phyloP scores from a whole-genome alignment of 2,113 vertebrate species.

The Mellivora capensis region DNA sequence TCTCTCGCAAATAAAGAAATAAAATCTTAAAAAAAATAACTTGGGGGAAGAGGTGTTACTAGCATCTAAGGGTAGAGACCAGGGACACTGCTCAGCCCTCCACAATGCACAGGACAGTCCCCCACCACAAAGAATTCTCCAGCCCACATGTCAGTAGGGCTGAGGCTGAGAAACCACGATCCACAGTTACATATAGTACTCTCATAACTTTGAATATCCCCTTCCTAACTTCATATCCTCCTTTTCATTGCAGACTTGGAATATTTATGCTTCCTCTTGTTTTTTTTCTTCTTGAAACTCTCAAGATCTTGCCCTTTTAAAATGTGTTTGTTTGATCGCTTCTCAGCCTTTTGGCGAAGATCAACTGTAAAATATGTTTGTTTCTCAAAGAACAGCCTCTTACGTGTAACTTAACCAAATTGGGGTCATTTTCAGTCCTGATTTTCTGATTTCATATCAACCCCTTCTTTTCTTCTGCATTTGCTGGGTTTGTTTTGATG shows the following conservation, averaged over 20 bases:
- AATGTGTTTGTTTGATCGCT: background rate
- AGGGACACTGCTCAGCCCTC: background rate
- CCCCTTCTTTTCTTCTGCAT: background rate
- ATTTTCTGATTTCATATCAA: background rate
- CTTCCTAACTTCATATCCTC: background rate
- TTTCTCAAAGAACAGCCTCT: background rate
- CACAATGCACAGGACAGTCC: background rate
- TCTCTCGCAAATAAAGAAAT: background rate
- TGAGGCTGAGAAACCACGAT: background rate
- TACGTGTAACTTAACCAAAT: background rate
- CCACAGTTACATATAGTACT: too few relatives aligned
- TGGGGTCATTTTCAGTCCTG: background rate
- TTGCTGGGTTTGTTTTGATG: background rate
- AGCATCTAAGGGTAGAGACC: background rate
- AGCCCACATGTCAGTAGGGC: background rate
- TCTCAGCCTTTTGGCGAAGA: background rate
- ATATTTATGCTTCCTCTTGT: background rate
- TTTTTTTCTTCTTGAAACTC: background rate
- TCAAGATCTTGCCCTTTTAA: background rate
- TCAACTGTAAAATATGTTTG: background rate
- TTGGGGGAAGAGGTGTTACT: background rate
- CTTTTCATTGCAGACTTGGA: background rate
- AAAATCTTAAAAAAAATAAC: background rate
- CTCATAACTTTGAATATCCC: background rate
- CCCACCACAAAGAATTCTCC: background rate